phyloP scores from a whole-genome alignment of 2,888 invertebrate genomes.

The Perithous albicinctus region DNA sequence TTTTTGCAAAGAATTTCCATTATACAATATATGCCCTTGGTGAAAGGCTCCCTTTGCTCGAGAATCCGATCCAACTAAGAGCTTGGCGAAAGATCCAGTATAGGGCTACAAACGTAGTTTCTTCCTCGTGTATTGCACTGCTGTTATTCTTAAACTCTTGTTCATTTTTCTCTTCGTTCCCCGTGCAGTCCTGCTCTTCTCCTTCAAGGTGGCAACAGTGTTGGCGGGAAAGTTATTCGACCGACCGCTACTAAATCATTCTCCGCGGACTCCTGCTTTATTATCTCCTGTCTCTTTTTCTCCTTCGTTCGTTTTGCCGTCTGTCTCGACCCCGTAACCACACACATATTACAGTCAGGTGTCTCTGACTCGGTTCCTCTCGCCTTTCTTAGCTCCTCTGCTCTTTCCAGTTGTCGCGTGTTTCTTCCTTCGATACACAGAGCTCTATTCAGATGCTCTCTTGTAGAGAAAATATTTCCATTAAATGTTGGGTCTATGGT shows the following conservation, averaged over 20 bases:
- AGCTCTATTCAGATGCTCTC: not conserved
- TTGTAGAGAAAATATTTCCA: not conserved
- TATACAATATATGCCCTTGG: not conserved
- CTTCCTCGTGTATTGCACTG: constrained; percentile 10
- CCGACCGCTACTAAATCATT: constrained; percentile 81
- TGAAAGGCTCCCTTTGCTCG: constrained; percentile 4
- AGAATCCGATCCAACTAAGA: not conserved
- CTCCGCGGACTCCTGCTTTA: constrained; percentile 80
- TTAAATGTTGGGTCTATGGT: not conserved
- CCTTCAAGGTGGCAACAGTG: constrained; percentile 81
- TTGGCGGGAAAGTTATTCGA: constrained; percentile 82
- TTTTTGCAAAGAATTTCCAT: not conserved
- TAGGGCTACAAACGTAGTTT: not conserved
- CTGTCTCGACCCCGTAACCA: constrained; percentile 39
- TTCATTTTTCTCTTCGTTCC: constrained; percentile 44
- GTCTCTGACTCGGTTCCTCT: constrained; percentile 66
- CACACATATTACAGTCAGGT: constrained; percentile 56
- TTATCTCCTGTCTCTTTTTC: constrained; percentile 74
- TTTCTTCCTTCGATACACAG: not conserved
- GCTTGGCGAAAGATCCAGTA: not conserved
- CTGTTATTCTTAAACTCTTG: constrained; percentile 29
- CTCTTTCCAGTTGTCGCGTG: constrained; percentile 38
- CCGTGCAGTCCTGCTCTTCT: constrained; percentile 61
- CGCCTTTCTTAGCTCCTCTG: constrained; percentile 29
- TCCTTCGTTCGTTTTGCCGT: constrained; percentile 64